These are phyloP conservation scores for Pterocles burchelli DNA, from an alignment of 2,113 vertebrate genomes.

Conservation along the genomic window DNA sequence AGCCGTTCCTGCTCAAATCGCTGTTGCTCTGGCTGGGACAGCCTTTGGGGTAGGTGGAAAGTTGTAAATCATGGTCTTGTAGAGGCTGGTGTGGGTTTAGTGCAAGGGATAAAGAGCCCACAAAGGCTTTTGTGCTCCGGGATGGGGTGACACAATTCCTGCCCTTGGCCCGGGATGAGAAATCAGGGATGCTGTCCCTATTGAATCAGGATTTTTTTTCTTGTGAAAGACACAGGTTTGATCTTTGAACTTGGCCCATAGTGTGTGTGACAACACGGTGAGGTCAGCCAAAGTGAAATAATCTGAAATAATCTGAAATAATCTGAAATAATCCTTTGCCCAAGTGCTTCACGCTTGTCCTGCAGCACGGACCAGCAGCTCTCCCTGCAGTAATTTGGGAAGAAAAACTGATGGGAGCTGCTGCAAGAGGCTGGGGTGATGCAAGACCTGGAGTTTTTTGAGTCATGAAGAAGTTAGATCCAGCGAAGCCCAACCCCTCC, in stretches of 20 bases:
- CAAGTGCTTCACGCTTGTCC: neutral
- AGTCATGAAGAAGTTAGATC: neutral
- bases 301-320: neutral
- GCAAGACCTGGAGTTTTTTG: neutral
- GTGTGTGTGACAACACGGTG: fast-evolving
- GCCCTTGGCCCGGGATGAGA: neutral
- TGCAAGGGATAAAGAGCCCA: neutral
- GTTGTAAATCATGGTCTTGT: neutral
- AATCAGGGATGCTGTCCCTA: neutral
- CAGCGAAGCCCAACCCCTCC: neutral
- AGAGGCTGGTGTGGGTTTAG: neutral
- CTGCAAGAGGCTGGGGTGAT: neutral
- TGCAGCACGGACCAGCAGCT: neutral
- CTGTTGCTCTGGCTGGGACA: neutral
- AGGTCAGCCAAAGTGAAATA: neutral
- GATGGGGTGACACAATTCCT: neutral
- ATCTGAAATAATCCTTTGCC: neutral
- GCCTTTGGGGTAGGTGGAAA: neutral
- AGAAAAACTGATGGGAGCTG: neutral
- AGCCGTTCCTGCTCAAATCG: neutral
- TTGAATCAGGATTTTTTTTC: neutral
- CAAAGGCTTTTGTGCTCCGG: neutral
- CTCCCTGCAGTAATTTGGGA: neutral
- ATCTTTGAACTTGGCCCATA: neutral
- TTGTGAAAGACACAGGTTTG: neutral